A percentile compares a stretch with the other conserved stretches of the same genome.
phyloP scores from a whole-genome alignment of 2,797 vertebrate species.

The Geotrypetes seraphini region DNA sequence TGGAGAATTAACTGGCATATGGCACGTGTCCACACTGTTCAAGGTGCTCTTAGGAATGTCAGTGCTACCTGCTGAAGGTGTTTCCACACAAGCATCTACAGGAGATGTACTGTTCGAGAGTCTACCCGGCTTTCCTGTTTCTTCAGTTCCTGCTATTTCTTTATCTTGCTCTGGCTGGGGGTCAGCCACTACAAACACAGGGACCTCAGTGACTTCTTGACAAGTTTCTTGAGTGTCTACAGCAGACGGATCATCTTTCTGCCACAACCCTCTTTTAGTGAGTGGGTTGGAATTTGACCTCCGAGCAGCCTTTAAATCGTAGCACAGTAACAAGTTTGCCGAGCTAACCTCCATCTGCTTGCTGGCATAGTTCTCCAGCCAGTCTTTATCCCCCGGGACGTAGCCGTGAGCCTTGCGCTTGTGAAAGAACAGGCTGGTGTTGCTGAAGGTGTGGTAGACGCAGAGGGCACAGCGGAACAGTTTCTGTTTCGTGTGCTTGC shows the following conservation, averaged over 20 bases:
- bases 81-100: accelerated
- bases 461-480: constrained; percentile 86
- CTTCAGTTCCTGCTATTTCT: accelerated
- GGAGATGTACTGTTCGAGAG: accelerated
- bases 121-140: neutral
- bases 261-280: constrained; percentile 8
- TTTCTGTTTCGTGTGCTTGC: constrained; percentile 83
- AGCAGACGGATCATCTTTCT: neutral
- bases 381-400: constrained; percentile 76
- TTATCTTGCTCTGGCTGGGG: neutral
- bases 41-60: neutral
- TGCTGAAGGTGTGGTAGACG: constrained; percentile 81
- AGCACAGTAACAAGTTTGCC: constrained; percentile 30
- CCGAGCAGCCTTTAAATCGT: constrained; percentile 18
- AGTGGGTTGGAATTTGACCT: neutral
- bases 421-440: constrained; percentile 89
- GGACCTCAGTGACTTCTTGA: neutral
- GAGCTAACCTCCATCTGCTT: constrained; percentile 67
- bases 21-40: constrained; percentile 28
- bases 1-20: constrained; percentile 15
- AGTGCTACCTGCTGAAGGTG: neutral
- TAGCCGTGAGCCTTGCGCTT: constrained; percentile 90
- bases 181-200: neutral
- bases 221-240: constrained; percentile 19
- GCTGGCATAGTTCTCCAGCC: constrained; percentile 72